Conservation (phyloP, 2,888 invertebrate genomes). For the Mythimna ferrago region DNA sequence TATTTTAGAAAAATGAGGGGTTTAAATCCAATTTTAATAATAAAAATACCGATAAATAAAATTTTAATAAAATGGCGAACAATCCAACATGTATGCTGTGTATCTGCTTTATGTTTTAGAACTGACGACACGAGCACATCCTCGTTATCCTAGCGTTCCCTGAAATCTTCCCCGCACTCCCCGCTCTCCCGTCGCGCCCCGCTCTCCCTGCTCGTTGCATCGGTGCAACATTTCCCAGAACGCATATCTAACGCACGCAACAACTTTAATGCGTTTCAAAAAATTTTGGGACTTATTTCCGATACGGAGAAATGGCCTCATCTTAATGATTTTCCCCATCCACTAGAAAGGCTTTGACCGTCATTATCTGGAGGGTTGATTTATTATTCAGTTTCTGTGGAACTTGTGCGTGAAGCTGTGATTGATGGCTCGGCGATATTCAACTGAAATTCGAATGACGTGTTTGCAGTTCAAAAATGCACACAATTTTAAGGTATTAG, state of each 20-base stretch:
- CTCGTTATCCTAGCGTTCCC: conserved; percentile 14
- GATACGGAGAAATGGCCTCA: conserved; percentile 59
- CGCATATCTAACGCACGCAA: conserved; percentile 44
- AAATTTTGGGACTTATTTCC: conserved; percentile 33
- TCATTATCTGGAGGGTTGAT: conserved; percentile 45
- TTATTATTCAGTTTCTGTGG: conserved; percentile 44
- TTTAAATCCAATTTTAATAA: too few species aligned
- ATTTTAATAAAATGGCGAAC: too few species aligned
- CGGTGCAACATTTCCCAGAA: conserved; percentile 49
- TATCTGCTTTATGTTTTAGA: too few species aligned
- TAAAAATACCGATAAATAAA: too few species aligned
- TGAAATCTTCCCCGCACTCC: conserved; percentile 3
- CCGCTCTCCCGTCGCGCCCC: too few species aligned
- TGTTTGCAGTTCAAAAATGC: background rate
- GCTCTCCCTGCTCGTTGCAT: background rate
- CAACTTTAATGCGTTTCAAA: conserved; percentile 13
- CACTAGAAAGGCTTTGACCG: conserved; percentile 6
- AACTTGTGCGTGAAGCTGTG: conserved; percentile 18
- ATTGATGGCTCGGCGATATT: conserved; percentile 38
- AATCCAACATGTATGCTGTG: too few species aligned
- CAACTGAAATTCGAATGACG: conserved; percentile 12
- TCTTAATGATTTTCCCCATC: conserved; percentile 51
- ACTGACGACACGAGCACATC: background rate
- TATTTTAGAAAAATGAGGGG: too few species aligned
- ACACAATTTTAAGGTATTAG: conserved; percentile 18